phyloP scores from a whole-genome alignment of 2,113 vertebrate species.

The Motacilla alba region DNA sequence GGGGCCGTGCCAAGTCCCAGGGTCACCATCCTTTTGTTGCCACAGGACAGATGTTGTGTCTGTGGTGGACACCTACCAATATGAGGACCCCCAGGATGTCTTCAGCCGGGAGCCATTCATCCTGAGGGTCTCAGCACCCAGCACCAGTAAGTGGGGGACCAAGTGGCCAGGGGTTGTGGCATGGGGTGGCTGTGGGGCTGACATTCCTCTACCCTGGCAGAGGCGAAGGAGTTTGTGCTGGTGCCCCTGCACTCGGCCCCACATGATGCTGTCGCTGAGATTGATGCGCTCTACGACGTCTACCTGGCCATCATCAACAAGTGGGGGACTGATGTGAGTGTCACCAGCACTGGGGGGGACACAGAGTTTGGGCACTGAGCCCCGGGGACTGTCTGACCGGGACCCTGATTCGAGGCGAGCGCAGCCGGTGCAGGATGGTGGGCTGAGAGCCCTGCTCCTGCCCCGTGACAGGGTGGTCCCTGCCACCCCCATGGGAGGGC shows the following conservation, averaged over 20 bases:
- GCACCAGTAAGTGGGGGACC: neutral
- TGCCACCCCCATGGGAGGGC: accelerated
- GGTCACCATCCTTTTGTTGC: neutral
- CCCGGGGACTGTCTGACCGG: accelerated
- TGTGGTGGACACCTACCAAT: slow-evolving; percentile 41
- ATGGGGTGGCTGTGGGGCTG: accelerated
- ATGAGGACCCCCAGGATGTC: slow-evolving; percentile 8
- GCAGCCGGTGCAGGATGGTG: accelerated
- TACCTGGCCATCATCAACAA: slow-evolving; percentile 75
- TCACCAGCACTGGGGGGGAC: too few relatives aligned
- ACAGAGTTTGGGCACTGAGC: neutral
- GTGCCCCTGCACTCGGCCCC: slow-evolving; percentile 88
- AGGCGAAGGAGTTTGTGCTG: slow-evolving; percentile 71
- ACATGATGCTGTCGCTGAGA: slow-evolving; percentile 70
- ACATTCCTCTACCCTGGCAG: neutral
- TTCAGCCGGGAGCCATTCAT: slow-evolving; percentile 51
- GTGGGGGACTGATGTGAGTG: slow-evolving; percentile 53
- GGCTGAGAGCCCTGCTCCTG: neutral
- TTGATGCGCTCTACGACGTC: slow-evolving; percentile 82
- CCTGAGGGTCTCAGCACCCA: slow-evolving; percentile 19
- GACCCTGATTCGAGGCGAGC: accelerated
- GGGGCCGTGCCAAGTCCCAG: neutral
- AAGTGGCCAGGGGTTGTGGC: accelerated
- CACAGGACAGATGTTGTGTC: neutral
- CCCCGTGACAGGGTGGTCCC: accelerated